These are phyloP conservation scores for Patella depressa DNA, from an alignment of 2,888 invertebrate genomes.

Conservation along the genomic window DNA sequence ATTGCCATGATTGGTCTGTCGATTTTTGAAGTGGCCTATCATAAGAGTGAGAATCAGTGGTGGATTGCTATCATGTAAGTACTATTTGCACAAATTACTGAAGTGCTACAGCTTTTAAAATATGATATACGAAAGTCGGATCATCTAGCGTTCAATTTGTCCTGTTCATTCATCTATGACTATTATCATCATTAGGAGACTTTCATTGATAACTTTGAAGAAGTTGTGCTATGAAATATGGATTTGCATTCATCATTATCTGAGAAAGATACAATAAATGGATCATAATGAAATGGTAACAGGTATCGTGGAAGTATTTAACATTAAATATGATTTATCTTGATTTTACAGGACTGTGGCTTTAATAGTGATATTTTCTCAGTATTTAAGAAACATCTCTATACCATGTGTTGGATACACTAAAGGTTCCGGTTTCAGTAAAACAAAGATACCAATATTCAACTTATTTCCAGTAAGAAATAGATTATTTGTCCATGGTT, in stretches of 20 bases:
- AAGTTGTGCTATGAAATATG: too few relatives aligned
- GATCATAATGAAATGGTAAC: too few relatives aligned
- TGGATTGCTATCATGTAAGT: slow-evolving; percentile 85
- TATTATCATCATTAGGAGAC: too few relatives aligned
- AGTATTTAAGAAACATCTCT: slow-evolving; percentile 78
- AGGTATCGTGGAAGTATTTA: neutral
- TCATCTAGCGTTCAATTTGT: too few relatives aligned
- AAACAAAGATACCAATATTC: slow-evolving; percentile 43
- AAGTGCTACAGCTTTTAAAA: too few relatives aligned
- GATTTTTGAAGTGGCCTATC: slow-evolving; percentile 84
- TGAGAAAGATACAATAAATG: too few relatives aligned
- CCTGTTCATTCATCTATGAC: too few relatives aligned
- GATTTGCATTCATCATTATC: too few relatives aligned
- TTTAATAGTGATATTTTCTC: slow-evolving; percentile 84
- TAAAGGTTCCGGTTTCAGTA: slow-evolving; percentile 38
- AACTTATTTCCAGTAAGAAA: slow-evolving; percentile 46
- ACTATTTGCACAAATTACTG: neutral
- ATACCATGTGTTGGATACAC: slow-evolving; percentile 42
- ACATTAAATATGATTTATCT: neutral
- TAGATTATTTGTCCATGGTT: too few relatives aligned
- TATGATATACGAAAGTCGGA: too few relatives aligned
- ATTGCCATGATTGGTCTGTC: slow-evolving; percentile 86
- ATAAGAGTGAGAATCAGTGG: slow-evolving; percentile 86
- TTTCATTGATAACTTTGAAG: too few relatives aligned
- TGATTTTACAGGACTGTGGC: slow-evolving; percentile 78